Conservation (phyloP, 2,113 vertebrate species). For the Mus pahari region DNA sequence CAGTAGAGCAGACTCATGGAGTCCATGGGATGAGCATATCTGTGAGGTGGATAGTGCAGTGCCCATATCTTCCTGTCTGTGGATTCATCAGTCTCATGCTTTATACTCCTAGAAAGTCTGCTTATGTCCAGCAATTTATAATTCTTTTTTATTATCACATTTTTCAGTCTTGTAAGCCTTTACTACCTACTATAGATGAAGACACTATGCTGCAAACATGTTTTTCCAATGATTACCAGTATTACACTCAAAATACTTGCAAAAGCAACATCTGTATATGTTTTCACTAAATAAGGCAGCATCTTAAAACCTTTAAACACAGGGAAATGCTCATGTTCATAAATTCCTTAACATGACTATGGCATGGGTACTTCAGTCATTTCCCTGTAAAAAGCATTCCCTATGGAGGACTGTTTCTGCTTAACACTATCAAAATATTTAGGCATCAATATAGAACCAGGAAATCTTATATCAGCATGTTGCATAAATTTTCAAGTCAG, state of each 20-base stretch:
- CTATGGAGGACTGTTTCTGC: not conserved
- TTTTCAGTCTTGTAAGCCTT: not conserved
- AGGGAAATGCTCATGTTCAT: not conserved
- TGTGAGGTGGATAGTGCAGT: not conserved
- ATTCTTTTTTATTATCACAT: not conserved
- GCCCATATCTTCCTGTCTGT: not conserved
- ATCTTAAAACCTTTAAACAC: not conserved
- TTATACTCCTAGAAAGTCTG: not conserved
- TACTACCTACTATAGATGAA: not conserved
- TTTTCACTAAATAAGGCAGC: not conserved
- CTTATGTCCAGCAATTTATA: not conserved
- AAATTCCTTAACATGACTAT: not conserved
- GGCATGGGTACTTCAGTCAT: not conserved
- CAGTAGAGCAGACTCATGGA: not conserved
- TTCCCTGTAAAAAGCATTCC: not conserved
- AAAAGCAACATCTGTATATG: not conserved
- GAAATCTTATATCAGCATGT: not conserved
- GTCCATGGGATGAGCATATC: not conserved
- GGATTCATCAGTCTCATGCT: not conserved
- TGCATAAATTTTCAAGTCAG: not conserved
- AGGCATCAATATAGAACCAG: not conserved
- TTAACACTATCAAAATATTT: conserved; percentile 34
- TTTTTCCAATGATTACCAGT: not conserved
- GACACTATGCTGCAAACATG: not conserved
- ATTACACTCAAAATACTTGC: not conserved